These are phyloP conservation scores for Nesogale talazaci DNA, from an alignment of 2,113 vertebrate genomes.

Conservation along the genomic window DNA sequence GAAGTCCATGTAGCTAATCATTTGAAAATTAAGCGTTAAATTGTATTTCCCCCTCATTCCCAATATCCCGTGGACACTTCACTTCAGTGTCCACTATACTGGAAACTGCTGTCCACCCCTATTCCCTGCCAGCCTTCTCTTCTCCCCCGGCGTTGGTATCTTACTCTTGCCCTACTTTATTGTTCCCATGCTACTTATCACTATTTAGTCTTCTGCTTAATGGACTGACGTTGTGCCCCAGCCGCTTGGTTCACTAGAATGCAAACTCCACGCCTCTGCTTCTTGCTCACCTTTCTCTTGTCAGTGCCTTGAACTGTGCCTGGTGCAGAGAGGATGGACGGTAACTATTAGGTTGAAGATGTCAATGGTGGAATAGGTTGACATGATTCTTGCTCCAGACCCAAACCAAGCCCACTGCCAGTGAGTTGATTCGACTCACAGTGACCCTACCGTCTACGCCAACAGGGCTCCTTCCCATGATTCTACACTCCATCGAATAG, in stretches of 20 bases:
- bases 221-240: not conserved
- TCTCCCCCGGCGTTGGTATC: fast-evolving
- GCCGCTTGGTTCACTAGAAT: not conserved
- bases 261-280: not conserved
- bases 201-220: not conserved
- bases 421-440: no score
- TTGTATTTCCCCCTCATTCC: not conserved
- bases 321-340: not conserved
- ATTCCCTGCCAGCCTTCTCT: fast-evolving
- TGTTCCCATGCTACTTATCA: not conserved
- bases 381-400: no score
- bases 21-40: not conserved
- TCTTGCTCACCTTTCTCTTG: not conserved
- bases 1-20: not conserved
- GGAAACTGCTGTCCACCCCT: not conserved
- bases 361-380: not conserved
- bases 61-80: not conserved
- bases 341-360: not conserved
- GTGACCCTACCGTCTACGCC: no score
- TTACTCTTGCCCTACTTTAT: not conserved
- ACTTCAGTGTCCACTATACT: not conserved
- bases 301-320: not conserved
- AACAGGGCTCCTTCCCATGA: not conserved
- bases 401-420: no score
- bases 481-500: not conserved